These are phyloP conservation scores for Periphyllus acericola DNA, from an alignment of 2,888 invertebrate species.

Conservation along the genomic window DNA sequence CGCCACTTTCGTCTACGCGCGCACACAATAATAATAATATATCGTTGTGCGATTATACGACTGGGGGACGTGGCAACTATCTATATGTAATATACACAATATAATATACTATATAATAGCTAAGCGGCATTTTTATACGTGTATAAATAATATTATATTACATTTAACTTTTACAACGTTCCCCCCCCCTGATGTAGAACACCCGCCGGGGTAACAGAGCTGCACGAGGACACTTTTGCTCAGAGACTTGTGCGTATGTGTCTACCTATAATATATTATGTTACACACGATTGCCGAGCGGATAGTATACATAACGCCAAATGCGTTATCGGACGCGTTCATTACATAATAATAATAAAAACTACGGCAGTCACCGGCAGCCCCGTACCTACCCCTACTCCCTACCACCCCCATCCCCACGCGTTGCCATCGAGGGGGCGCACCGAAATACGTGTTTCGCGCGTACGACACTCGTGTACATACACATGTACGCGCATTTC, in stretches of 20 bases:
- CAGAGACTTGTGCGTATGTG: background rate
- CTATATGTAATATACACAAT: too few species aligned
- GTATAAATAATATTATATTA: background rate
- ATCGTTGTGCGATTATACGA: slow-evolving; percentile 3
- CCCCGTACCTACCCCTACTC: too few species aligned
- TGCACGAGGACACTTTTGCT: background rate
- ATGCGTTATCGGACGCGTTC: background rate
- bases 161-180: background rate
- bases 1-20: slow-evolving; percentile 8
- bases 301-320: background rate
- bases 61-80: background rate
- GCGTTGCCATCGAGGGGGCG: background rate
- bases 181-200: too few species aligned
- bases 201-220: background rate
- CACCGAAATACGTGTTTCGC: background rate
- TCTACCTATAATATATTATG: too few species aligned
- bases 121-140: too few species aligned
- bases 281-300: background rate
- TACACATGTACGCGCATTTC: too few species aligned
- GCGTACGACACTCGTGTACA: background rate
- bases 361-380: background rate
- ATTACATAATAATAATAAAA: background rate
- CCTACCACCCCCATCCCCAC: too few species aligned
- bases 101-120: too few species aligned
- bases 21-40: slow-evolving; percentile 14